A percentile compares a stretch with the other conserved stretches of the same genome.
Evolutionary conservation across 2,888 invertebrate genomes (phyloP).

Genomic region (Orthonychiurus folsomi): DNA sequence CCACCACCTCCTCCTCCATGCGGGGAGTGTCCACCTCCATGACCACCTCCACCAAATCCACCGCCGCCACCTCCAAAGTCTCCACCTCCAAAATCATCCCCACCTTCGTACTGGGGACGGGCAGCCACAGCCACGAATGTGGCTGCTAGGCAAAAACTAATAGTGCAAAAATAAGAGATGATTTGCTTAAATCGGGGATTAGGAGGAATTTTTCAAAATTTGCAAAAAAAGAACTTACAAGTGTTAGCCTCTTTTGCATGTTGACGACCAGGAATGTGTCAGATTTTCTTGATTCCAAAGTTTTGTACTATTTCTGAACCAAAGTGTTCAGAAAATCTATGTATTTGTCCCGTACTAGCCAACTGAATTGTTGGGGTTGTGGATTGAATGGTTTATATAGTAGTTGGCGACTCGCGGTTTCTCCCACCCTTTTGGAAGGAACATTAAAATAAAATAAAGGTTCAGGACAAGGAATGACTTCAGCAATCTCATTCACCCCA

Average conservation of each 20-base stretch:
- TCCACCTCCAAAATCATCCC: constrained; percentile 20
- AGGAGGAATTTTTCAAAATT: too few species aligned
- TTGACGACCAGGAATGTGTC: too few species aligned
- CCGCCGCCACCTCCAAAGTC: constrained; percentile 16
- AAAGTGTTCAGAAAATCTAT: too few species aligned
- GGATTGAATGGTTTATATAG: neutral
- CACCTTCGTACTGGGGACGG: constrained; percentile 31
- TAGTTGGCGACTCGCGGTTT: neutral
- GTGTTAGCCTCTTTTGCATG: too few species aligned
- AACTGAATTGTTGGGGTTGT: too few species aligned
- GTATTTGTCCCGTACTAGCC: too few species aligned
- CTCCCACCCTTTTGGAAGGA: neutral
- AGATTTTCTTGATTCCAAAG: too few species aligned
- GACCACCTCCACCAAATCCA: constrained; percentile 8
- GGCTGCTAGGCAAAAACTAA: constrained; percentile 28
- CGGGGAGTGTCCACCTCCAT: constrained; percentile 8
- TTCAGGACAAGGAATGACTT: neutral
- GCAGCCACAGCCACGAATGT: constrained; percentile 22
- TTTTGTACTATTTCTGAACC: too few species aligned
- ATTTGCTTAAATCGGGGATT: too few species aligned
- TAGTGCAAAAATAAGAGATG: too few species aligned
- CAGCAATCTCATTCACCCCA: neutral
- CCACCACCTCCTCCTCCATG: constrained; percentile 9
- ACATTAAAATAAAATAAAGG: neutral
- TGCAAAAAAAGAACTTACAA: too few species aligned